Evolutionary conservation across 2,888 invertebrate genomes (phyloP).

Genomic region (Alcis repandata): DNA sequence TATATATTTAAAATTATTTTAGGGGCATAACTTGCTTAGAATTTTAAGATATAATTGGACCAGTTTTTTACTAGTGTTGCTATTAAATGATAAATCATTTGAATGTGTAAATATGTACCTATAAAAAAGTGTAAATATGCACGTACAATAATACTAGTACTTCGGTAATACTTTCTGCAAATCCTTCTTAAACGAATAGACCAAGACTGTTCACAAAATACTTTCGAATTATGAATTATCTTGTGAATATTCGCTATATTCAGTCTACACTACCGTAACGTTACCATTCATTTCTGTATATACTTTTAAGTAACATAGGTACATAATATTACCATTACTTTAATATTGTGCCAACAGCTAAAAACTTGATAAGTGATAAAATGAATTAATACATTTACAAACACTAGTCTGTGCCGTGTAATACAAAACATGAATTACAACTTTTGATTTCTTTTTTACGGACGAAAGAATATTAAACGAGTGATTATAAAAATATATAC

Average conservation of each 20-base stretch:
- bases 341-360: conserved; percentile 58
- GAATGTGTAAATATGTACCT: conserved; percentile 44
- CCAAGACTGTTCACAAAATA: conserved; percentile 74
- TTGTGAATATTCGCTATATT: conserved; percentile 1
- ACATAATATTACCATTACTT: conserved; percentile 12
- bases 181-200: conserved; percentile 55
- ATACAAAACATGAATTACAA: conserved; percentile 35
- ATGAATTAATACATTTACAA: conserved; percentile 23
- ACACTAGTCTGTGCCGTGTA: conserved; percentile 60
- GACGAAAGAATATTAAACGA: conserved; percentile 44
- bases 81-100: conserved; percentile 57
- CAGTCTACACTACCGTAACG: not conserved
- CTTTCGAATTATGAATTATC: conserved; percentile 39
- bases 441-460: not conserved
- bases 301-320: not conserved
- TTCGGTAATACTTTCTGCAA: conserved; percentile 42
- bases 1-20: conserved; percentile 70
- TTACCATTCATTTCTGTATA: conserved; percentile 10
- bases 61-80: conserved; percentile 65
- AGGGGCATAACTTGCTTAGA: conserved; percentile 62
- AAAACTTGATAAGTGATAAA: not conserved
- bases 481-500: conserved; percentile 43
- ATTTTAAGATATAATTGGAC: conserved; percentile 64
- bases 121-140: conserved; percentile 74
- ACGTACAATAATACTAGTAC: conserved; percentile 35